phyloP scores from a whole-genome alignment of 2,113 vertebrate species.

The Neodontobutis hainanensis region DNA sequence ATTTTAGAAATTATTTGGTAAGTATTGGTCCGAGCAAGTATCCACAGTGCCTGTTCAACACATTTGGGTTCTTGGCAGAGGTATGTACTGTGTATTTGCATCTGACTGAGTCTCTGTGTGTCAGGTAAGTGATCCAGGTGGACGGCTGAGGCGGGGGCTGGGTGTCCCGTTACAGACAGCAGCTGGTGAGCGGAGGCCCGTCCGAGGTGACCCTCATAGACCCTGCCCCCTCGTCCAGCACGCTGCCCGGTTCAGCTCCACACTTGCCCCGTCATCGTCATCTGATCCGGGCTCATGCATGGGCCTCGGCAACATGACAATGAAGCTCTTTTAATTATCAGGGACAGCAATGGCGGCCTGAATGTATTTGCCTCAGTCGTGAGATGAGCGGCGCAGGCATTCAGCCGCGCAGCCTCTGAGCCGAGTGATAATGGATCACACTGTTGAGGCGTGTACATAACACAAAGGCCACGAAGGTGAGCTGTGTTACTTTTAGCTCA shows the following conservation, averaged over 20 bases:
- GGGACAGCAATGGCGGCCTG: constrained; percentile 46
- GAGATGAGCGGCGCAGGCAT: constrained; percentile 48
- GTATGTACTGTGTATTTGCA: constrained; percentile 26
- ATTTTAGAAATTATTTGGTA: no score
- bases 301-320: constrained; percentile 55
- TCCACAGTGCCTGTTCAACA: no score
- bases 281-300: constrained; percentile 59
- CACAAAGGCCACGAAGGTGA: constrained; percentile 52
- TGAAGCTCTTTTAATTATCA: constrained; percentile 78
- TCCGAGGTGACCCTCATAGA: constrained; percentile 64
- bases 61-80: background rate
- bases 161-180: constrained; percentile 75
- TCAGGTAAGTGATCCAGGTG: constrained; percentile 75
- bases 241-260: constrained; percentile 26
- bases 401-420: constrained; percentile 41
- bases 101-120: constrained; percentile 30
- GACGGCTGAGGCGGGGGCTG: constrained; percentile 42
- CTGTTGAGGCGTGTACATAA: constrained; percentile 36
- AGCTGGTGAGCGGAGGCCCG: constrained; percentile 73
- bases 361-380: constrained; percentile 43
- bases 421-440: constrained; percentile 64
- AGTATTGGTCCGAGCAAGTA: no score
- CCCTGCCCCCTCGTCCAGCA: constrained; percentile 34
- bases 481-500: constrained; percentile 43
- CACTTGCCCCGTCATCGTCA: constrained; percentile 62